Evolutionary conservation across 1,140 invertebrate genomes (phyloP).

Genomic region (Brachionus plicatilis): DNA sequence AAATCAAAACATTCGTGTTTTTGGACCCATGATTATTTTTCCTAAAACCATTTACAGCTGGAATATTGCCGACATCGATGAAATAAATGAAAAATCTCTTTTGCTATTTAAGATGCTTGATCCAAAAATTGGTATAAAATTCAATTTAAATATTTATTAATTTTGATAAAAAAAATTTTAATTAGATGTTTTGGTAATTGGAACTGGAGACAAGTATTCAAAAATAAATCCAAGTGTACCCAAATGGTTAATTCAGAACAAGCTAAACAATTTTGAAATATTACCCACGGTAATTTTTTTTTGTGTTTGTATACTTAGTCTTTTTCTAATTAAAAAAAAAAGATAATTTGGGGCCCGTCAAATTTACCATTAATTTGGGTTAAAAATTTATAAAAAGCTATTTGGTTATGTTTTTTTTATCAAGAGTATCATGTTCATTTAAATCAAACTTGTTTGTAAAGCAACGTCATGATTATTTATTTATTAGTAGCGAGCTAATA

Average conservation of each 20-base stretch:
- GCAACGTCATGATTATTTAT: too few species aligned
- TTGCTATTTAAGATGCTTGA: slow-evolving; percentile 21
- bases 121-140: slow-evolving; percentile 17
- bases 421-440: too few species aligned
- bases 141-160: not conserved
- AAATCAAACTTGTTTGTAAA: too few species aligned
- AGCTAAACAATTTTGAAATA: slow-evolving; percentile 28
- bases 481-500: too few species aligned
- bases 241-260: slow-evolving; percentile 38
- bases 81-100: slow-evolving; percentile 35
- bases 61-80: slow-evolving; percentile 21
- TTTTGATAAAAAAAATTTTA: not conserved
- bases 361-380: too few species aligned
- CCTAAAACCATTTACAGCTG: slow-evolving; percentile 35
- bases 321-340: too few species aligned
- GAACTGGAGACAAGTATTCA: slow-evolving; percentile 35
- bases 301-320: too few species aligned
- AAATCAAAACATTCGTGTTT: slow-evolving; percentile 3
- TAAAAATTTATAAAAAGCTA: too few species aligned
- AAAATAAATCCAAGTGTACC: slow-evolving; percentile 20
- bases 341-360: too few species aligned
- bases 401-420: too few species aligned
- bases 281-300: not conserved
- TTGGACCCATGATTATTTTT: slow-evolving; percentile 25
- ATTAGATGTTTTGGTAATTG: slow-evolving; percentile 14